Evolutionary conservation across 2,888 invertebrate species (phyloP).

Genomic region (Sinhomidia bicolor): DNA sequence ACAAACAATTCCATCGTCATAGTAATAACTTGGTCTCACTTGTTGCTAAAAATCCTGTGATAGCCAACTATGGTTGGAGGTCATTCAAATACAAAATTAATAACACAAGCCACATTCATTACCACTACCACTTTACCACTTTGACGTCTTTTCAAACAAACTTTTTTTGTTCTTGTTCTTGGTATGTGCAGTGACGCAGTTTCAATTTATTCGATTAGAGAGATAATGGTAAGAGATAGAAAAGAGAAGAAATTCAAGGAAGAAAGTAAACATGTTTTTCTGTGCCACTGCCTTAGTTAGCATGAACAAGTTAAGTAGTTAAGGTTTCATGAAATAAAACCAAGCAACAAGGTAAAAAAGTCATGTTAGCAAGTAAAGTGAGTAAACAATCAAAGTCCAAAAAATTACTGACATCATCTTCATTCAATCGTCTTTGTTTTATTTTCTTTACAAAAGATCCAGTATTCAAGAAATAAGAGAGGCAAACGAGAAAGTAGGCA

Average conservation of each 20-base stretch:
- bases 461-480: no score
- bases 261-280: conserved; percentile 27
- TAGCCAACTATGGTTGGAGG: no score
- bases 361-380: not conserved
- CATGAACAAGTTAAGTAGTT: not conserved
- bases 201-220: not conserved
- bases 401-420: conserved; percentile 9
- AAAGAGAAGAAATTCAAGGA: not conserved
- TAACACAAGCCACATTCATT: no score
- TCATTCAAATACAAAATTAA: no score
- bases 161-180: no score
- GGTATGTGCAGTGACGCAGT: not conserved
- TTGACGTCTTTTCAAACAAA: no score
- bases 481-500: not conserved
- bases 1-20: no score
- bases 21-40: no score
- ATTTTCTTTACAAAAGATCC: not conserved
- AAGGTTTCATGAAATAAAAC: not conserved
- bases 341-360: conserved; percentile 31
- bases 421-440: not conserved
- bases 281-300: not conserved
- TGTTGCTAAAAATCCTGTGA: no score
- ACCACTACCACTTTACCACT: no score
- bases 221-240: no score
- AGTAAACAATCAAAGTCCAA: conserved; percentile 61